These are phyloP conservation scores for Sebastes taczanowskii DNA, from an alignment of 2,797 vertebrate genomes.

Conservation along the genomic window DNA sequence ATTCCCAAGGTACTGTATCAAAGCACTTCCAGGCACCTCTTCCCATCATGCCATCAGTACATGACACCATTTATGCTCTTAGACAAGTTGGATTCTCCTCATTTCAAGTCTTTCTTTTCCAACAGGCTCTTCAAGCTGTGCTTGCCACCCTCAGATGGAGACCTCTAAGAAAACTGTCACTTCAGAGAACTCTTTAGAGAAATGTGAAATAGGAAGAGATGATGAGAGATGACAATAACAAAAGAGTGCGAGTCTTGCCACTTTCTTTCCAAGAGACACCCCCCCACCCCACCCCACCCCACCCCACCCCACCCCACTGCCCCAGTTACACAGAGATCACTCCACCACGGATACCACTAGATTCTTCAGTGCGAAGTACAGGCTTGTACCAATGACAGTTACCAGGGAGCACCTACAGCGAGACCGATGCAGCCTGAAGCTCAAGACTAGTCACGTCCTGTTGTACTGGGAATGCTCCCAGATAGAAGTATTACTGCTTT, in stretches of 20 bases:
- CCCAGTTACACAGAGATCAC: constrained; percentile 46
- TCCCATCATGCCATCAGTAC: background rate
- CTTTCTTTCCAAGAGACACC: constrained; percentile 37
- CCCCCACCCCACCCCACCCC: constrained; percentile 21
- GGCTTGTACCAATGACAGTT: constrained; percentile 3
- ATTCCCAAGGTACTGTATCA: constrained; percentile 88
- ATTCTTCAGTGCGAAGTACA: constrained; percentile 14
- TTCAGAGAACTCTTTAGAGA: constrained; percentile 22
- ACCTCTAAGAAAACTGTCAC: constrained; percentile 80
- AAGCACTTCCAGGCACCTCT: background rate
- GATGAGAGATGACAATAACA: constrained; percentile 20
- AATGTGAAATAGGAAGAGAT: constrained; percentile 22
- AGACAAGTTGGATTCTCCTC: background rate
- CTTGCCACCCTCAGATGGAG: constrained; percentile 93
- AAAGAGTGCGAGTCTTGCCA: constrained; percentile 6
- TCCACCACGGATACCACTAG: constrained; percentile 41
- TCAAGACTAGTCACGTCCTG: constrained; percentile 14
- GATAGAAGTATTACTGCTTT: constrained; percentile 29
- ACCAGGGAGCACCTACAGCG: background rate
- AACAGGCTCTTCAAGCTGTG: constrained; percentile 93
- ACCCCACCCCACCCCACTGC: background rate
- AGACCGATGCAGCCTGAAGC: constrained; percentile 12
- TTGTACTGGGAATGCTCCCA: constrained; percentile 1
- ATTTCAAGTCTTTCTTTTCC: constrained; percentile 24
- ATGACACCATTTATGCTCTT: background rate